Evolutionary conservation across 2,888 invertebrate species (phyloP).

Genomic region (Ischnura elegans): DNA sequence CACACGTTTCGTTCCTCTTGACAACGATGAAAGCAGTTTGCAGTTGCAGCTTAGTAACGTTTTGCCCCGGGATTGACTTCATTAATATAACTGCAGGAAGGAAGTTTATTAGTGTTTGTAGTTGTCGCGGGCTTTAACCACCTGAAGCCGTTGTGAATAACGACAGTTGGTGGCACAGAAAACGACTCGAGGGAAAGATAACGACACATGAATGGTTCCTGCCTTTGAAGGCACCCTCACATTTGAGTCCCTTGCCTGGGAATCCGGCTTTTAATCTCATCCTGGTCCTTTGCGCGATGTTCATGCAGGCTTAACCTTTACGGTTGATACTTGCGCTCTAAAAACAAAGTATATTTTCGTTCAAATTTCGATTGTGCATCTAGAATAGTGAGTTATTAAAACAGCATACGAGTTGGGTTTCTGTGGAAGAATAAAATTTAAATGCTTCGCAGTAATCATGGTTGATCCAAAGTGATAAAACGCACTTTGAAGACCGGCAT

Average conservation of each 20-base stretch:
- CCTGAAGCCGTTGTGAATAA: no score
- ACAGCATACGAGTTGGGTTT: no score
- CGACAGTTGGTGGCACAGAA: no score
- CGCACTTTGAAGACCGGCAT: no score
- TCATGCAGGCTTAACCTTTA: neutral
- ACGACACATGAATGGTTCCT: neutral
- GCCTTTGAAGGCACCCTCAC: neutral
- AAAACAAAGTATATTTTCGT: no score
- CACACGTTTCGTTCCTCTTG: neutral
- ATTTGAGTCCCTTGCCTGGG: neutral
- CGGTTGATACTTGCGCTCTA: neutral
- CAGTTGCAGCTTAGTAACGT: neutral
- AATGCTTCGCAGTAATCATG: no score
- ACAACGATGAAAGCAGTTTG: neutral
- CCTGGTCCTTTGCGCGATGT: neutral
- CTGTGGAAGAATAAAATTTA: no score
- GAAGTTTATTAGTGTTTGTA: neutral
- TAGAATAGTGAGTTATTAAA: no score
- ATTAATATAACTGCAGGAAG: neutral
- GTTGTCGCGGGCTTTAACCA: no score
- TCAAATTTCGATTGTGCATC: no score
- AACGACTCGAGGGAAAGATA: neutral
- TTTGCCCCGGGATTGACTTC: neutral
- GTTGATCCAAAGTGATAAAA: no score
- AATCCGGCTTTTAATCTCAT: neutral